Percentiles rank a stretch among this genome's conserved stretches.
Evolutionary conservation across 64 coral and sea anemone species (phyloP).

Genomic region (Dendrophyllia cribrosa): DNA sequence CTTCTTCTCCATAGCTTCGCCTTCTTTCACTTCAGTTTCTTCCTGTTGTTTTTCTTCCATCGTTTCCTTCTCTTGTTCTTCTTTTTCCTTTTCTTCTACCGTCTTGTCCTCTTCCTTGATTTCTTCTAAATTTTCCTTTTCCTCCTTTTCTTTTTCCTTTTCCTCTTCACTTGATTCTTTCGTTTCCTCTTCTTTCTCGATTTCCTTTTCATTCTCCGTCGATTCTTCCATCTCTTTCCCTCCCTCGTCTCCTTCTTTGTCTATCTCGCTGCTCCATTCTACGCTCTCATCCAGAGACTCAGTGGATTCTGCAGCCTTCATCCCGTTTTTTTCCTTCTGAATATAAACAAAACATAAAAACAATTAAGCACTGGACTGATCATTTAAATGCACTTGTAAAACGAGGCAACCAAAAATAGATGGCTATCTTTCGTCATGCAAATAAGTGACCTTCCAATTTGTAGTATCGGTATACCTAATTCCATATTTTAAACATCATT

Average conservation of each 20-base stretch:
- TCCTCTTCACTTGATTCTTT: slow-evolving; percentile 25
- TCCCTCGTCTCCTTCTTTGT: neutral
- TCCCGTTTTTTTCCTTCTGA: slow-evolving; percentile 29
- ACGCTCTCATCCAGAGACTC: slow-evolving; percentile 23
- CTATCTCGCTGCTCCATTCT: neutral
- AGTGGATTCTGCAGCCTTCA: slow-evolving; percentile 47
- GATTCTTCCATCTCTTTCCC: neutral
- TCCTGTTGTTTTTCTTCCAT: neutral
- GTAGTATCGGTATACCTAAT: too few species aligned
- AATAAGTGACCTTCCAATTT: too few species aligned
- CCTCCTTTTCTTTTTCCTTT: neutral
- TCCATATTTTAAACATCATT: too few species aligned
- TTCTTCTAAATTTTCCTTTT: neutral
- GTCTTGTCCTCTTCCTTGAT: slow-evolving; percentile 12
- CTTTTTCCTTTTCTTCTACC: slow-evolving; percentile 9
- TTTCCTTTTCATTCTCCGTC: neutral
- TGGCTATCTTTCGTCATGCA: too few species aligned
- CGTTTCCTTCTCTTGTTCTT: neutral
- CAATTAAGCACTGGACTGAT: too few species aligned
- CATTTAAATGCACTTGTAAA: too few species aligned
- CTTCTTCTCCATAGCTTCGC: neutral
- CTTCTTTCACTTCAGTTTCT: neutral
- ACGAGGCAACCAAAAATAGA: too few species aligned
- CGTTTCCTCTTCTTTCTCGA: neutral
- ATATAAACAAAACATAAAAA: neutral